Conservation (phyloP, 2,888 invertebrate species). For the Linnaemya tessellans region DNA sequence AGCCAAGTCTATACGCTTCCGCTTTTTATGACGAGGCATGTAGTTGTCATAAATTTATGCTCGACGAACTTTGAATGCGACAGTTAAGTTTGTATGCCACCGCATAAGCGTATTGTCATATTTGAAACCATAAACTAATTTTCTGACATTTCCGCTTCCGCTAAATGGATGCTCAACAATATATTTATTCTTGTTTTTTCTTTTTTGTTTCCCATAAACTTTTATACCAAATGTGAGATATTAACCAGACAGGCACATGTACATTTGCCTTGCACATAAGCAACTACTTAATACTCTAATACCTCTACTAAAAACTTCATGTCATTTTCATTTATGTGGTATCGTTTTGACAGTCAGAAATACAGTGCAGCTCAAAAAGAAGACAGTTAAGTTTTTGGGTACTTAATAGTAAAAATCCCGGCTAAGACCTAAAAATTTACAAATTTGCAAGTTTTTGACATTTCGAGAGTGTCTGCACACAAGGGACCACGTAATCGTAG, state of each 20-base stretch:
- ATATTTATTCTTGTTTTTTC: neutral
- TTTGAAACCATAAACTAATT: slow-evolving; percentile 72
- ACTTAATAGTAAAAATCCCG: too few relatives aligned
- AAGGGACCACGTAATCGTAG: too few relatives aligned
- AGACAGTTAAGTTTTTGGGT: neutral
- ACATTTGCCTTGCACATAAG: neutral
- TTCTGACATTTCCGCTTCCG: slow-evolving; percentile 72
- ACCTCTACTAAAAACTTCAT: slow-evolving; percentile 54
- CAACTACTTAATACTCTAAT: slow-evolving; percentile 60
- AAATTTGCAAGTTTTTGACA: too few relatives aligned
- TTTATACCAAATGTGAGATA: slow-evolving; percentile 16
- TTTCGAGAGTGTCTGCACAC: too few relatives aligned
- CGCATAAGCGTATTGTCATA: slow-evolving; percentile 69
- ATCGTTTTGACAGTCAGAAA: neutral
- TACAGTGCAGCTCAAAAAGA: neutral
- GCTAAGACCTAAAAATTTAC: too few relatives aligned
- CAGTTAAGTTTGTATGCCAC: slow-evolving; percentile 33
- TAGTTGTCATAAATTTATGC: slow-evolving; percentile 45
- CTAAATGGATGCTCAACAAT: slow-evolving; percentile 45
- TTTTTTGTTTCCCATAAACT: slow-evolving; percentile 15
- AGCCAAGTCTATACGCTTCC: slow-evolving; percentile 45
- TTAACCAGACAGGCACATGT: slow-evolving; percentile 7
- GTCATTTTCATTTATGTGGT: slow-evolving; percentile 45
- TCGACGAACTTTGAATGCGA: slow-evolving; percentile 51
- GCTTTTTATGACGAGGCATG: slow-evolving; percentile 53